phyloP scores from a whole-genome alignment of 2,888 invertebrate species.

The Chloroclysta siterata region DNA sequence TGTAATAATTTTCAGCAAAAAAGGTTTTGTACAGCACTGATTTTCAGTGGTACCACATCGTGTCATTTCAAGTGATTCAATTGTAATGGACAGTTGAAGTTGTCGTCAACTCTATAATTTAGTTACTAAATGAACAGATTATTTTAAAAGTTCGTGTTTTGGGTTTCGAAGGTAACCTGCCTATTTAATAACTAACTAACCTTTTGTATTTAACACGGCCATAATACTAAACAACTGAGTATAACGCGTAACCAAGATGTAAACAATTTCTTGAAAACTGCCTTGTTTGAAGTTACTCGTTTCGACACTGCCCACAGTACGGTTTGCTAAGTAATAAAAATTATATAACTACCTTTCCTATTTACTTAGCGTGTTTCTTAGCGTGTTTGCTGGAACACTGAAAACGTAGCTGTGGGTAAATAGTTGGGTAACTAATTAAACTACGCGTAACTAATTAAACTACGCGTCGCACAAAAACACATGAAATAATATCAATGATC shows the following conservation, averaged over 20 bases:
- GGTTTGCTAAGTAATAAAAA: background rate
- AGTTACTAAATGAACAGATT: too few relatives aligned
- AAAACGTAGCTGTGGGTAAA: constrained; percentile 7
- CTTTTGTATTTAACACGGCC: constrained; percentile 4
- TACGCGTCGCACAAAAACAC: background rate
- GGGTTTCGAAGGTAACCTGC: background rate
- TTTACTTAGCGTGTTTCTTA: constrained; percentile 33
- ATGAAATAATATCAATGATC: background rate
- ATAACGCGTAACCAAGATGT: background rate
- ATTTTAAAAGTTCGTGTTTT: too few relatives aligned
- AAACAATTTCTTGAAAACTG: background rate
- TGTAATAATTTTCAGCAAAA: too few relatives aligned
- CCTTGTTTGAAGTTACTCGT: background rate
- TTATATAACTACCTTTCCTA: constrained; percentile 31
- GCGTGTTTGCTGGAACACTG: too few relatives aligned
- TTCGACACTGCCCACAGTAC: background rate
- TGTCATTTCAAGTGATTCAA: too few relatives aligned
- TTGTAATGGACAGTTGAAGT: too few relatives aligned
- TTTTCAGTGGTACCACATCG: too few relatives aligned
- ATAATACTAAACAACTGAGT: constrained; percentile 1
- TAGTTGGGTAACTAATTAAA: constrained; percentile 1
- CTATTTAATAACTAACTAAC: background rate
- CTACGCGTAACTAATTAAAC: background rate
- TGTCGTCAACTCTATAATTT: too few relatives aligned
- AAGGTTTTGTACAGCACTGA: too few relatives aligned